Percentiles rank a stretch among this genome's conserved stretches.
Evolutionary conservation across 2,113 vertebrate species (phyloP).

Genomic region (Paradisaea rubra): DNA sequence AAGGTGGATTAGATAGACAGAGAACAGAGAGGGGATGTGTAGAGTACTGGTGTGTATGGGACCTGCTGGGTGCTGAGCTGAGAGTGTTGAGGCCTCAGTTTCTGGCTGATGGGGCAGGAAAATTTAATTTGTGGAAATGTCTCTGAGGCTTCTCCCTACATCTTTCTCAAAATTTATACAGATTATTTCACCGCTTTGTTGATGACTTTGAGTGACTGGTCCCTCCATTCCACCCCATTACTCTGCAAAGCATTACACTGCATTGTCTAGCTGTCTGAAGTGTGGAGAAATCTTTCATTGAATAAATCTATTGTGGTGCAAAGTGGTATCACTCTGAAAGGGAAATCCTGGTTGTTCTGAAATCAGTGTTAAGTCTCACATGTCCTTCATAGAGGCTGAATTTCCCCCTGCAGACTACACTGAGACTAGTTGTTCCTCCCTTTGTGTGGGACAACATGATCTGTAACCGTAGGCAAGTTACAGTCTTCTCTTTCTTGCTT

Average conservation of each 20-base stretch:
- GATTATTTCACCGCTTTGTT: not conserved
- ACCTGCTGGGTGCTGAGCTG: not conserved
- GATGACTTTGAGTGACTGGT: rapidly evolving
- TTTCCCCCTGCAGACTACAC: not conserved
- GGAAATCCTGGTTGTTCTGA: not conserved
- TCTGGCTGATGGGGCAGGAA: not conserved
- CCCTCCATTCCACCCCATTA: not conserved
- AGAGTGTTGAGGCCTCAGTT: not conserved
- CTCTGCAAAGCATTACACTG: not conserved
- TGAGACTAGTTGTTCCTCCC: not conserved
- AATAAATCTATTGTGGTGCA: not conserved
- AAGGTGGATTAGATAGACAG: not conserved
- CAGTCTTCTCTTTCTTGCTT: not conserved
- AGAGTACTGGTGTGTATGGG: not conserved
- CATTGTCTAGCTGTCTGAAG: not conserved
- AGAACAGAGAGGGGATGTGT: not conserved
- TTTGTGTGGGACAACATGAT: not conserved
- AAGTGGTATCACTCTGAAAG: not conserved
- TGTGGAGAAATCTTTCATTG: not conserved
- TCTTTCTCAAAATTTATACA: not conserved
- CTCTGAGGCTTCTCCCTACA: not conserved
- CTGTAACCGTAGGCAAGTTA: not conserved
- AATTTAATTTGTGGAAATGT: not conserved
- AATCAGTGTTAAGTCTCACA: not conserved
- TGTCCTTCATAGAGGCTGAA: not conserved